Evolutionary conservation across 2,113 vertebrate species (phyloP).

Genomic region (Otis tarda): DNA sequence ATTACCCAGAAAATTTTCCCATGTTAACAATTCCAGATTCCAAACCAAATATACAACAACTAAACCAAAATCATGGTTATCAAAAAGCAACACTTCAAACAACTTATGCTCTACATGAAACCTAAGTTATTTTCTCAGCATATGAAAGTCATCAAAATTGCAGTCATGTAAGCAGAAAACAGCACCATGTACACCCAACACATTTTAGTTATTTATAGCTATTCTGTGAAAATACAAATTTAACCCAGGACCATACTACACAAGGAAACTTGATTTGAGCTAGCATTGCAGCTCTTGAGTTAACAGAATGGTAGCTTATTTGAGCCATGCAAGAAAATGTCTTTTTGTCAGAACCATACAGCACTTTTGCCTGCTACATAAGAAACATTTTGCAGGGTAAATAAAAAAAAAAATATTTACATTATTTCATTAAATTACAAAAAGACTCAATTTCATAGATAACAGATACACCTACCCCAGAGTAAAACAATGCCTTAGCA

Average conservation of each 20-base stretch:
- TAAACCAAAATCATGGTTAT: slow-evolving; percentile 9
- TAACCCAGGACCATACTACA: not conserved
- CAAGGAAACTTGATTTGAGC: not conserved
- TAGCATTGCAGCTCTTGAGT: not conserved
- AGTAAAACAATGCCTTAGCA: not conserved
- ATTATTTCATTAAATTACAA: not conserved
- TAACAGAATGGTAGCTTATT: not conserved
- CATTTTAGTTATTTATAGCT: not conserved
- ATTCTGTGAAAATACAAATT: not conserved
- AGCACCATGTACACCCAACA: not conserved
- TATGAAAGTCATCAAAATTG: slow-evolving; percentile 20
- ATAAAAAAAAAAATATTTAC: not conserved
- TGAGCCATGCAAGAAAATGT: not conserved
- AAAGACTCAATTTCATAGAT: not conserved
- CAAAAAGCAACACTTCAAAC: slow-evolving; percentile 32
- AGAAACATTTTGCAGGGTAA: not conserved
- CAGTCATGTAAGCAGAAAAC: not conserved
- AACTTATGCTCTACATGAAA: not conserved
- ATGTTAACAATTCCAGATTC: slow-evolving; percentile 58
- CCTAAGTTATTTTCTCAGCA: slow-evolving; percentile 8
- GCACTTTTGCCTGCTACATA: not conserved
- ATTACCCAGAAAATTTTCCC: slow-evolving; percentile 38
- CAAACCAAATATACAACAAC: slow-evolving; percentile 54
- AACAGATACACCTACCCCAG: not conserved
- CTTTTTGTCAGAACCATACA: not conserved